phyloP scores from a whole-genome alignment of 1,140 invertebrate genomes.

The Gerris buenoi region DNA sequence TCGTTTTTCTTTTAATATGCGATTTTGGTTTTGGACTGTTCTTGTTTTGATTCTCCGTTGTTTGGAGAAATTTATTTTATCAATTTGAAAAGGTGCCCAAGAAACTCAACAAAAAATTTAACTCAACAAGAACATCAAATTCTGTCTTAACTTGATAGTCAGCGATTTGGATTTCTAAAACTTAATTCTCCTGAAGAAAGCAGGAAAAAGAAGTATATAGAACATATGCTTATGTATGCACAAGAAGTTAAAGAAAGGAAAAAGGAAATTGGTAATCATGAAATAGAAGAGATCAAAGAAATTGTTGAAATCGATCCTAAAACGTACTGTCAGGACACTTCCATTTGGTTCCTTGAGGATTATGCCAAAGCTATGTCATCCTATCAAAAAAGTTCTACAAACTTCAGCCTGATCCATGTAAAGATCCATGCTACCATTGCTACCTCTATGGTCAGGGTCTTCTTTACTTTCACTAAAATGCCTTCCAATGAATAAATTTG shows the following conservation, averaged over 20 bases:
- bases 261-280: constrained; percentile 25
- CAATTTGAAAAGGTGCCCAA: constrained; percentile 30
- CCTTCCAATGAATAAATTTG: no score
- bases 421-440: no score
- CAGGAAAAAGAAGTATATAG: constrained; percentile 67
- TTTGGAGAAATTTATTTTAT: neutral
- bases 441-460: no score
- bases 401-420: no score
- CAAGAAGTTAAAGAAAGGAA: constrained; percentile 34
- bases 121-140: constrained; percentile 63
- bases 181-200: constrained; percentile 55
- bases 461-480: no score
- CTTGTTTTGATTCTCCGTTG: neutral
- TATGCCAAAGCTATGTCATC: constrained; percentile 77
- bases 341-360: constrained; percentile 75
- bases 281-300: constrained; percentile 33
- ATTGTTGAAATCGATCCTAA: constrained; percentile 66
- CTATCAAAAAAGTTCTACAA: no score
- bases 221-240: constrained; percentile 59
- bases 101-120: constrained; percentile 39
- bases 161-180: constrained; percentile 72
- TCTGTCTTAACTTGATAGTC: constrained; percentile 71
- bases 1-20: neutral
- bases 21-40: neutral
- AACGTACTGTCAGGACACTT: constrained; percentile 88